phyloP scores from a whole-genome alignment of 2,797 vertebrate species.

The Apodemus agrarius region DNA sequence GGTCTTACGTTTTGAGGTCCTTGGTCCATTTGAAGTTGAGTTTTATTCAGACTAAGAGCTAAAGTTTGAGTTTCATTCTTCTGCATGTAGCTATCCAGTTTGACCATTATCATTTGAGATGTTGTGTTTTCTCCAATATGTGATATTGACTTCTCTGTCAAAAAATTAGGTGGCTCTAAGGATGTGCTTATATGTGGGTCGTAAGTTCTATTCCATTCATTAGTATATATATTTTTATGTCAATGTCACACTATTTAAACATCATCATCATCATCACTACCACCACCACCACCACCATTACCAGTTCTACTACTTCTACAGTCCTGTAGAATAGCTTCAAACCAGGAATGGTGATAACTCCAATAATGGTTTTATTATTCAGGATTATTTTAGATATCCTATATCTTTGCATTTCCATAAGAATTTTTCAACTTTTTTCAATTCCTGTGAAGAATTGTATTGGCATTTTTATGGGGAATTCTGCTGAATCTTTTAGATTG shows the following conservation, averaged over 20 bases:
- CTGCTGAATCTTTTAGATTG: neutral
- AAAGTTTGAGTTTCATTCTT: neutral
- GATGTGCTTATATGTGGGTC: neutral
- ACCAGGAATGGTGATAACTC: neutral
- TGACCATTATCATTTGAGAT: neutral
- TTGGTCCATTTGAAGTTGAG: neutral
- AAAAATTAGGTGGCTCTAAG: neutral
- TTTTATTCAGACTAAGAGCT: neutral
- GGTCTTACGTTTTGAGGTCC: neutral
- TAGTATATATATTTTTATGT: neutral
- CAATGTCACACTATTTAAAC: neutral
- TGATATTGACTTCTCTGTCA: neutral
- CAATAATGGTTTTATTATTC: neutral
- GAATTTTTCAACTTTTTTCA: neutral
- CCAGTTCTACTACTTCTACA: neutral
- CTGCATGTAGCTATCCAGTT: neutral
- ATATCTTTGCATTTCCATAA: neutral
- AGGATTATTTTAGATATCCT: neutral
- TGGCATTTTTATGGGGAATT: neutral
- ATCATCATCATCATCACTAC: neutral
- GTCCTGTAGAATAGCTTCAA: neutral
- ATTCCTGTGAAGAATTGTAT: neutral
- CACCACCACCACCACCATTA: neutral
- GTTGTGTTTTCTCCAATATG: neutral
- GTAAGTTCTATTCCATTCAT: neutral